Evolutionary conservation across 2,797 vertebrate genomes (phyloP).

Genomic region (Vespertilio murinus): DNA sequence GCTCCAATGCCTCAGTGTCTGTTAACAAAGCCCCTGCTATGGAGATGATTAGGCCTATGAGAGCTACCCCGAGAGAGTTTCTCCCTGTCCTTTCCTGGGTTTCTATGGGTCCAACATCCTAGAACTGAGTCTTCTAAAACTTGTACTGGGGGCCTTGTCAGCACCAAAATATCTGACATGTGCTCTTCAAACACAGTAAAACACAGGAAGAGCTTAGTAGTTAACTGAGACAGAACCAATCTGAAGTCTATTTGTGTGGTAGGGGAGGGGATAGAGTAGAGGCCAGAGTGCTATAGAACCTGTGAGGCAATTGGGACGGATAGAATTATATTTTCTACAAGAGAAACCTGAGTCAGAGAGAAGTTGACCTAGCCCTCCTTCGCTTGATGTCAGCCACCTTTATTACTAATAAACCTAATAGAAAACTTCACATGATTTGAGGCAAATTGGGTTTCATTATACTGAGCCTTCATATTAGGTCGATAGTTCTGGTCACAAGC

Average conservation of each 20-base stretch:
- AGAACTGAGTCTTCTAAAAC: background rate
- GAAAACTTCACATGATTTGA: background rate
- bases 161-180: background rate
- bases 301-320: background rate
- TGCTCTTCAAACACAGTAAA: background rate
- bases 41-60: background rate
- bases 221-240: background rate
- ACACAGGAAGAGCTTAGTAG: background rate
- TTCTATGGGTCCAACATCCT: background rate
- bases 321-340: background rate
- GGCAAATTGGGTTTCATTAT: background rate
- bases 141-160: background rate
- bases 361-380: background rate
- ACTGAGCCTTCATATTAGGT: background rate
- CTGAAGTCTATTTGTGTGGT: background rate
- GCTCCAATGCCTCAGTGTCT: background rate
- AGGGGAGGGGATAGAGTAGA: no score
- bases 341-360: background rate
- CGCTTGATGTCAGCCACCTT: background rate
- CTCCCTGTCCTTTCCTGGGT: background rate
- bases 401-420: background rate
- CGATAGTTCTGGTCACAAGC: background rate
- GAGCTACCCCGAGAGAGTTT: background rate
- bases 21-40: background rate
- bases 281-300: background rate